Evolutionary conservation across 2,888 invertebrate species (phyloP).

Genomic region (Lasioglossum oenotherae): DNA sequence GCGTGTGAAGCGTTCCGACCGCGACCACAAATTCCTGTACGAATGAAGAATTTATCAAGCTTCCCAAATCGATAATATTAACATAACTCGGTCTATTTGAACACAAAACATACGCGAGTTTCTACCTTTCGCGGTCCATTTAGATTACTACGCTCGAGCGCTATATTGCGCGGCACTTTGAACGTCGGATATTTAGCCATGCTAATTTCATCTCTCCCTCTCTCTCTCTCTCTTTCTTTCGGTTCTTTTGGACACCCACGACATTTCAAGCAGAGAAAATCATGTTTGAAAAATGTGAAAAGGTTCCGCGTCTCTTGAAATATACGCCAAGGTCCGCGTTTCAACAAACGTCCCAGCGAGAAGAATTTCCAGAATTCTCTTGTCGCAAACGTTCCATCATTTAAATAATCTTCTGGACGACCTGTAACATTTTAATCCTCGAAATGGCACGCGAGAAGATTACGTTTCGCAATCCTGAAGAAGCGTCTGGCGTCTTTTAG

Average conservation of each 20-base stretch:
- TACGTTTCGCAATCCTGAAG: background rate
- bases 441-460: background rate
- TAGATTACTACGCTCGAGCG: conserved; percentile 36
- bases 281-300: background rate
- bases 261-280: too few relatives aligned
- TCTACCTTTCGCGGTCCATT: conserved; percentile 43
- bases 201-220: too few relatives aligned
- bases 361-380: background rate
- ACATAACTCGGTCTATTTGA: background rate
- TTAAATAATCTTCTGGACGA: background rate
- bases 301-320: background rate
- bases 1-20: background rate
- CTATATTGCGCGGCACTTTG: conserved; percentile 17
- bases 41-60: background rate
- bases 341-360: background rate
- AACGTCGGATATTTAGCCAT: conserved; percentile 25
- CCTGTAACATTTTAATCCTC: background rate
- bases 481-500: background rate
- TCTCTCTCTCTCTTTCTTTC: background rate
- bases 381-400: background rate
- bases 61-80: conserved; percentile 30
- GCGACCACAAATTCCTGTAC: background rate
- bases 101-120: conserved; percentile 8
- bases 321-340: background rate
- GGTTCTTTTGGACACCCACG: background rate